Conservation (phyloP, 2,797 vertebrate species). For the Lagothrix lagotricha region DNA sequence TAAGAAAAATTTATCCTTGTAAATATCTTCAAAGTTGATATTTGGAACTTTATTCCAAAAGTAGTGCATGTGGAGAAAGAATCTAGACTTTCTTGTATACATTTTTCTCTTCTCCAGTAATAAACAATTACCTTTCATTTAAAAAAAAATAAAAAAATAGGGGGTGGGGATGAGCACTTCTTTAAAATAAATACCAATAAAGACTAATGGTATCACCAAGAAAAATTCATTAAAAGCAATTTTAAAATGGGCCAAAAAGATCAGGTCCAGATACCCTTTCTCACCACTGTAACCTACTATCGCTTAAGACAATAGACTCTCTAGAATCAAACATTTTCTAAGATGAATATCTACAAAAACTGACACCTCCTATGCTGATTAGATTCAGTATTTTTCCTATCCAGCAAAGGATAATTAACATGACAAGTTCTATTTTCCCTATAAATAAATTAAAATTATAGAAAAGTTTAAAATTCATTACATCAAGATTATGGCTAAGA, state of each 20-base stretch:
- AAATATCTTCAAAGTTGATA: slow-evolving; percentile 80
- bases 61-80: slow-evolving; percentile 67
- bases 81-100: slow-evolving; percentile 52
- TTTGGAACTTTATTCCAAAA: slow-evolving; percentile 68
- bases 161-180: not conserved
- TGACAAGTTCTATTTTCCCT: slow-evolving; percentile 10
- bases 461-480: not conserved
- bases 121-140: slow-evolving; percentile 82
- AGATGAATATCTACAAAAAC: not conserved
- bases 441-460: slow-evolving; percentile 34
- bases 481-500: slow-evolving; percentile 5
- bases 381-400: slow-evolving; percentile 24
- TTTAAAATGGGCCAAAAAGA: not conserved
- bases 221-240: slow-evolving; percentile 16
- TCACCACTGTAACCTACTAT: not conserved
- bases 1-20: slow-evolving; percentile 80
- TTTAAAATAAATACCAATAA: slow-evolving; percentile 2
- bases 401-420: not conserved
- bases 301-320: not conserved
- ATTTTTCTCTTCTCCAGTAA: slow-evolving; percentile 79
- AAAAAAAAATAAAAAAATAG: not conserved
- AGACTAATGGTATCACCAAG: slow-evolving; percentile 5
- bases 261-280: not conserved
- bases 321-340: not conserved
- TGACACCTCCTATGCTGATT: not conserved